Base-by-base conservation (phyloP, 1,140 invertebrate species). In the Manduca sexta region DNA sequence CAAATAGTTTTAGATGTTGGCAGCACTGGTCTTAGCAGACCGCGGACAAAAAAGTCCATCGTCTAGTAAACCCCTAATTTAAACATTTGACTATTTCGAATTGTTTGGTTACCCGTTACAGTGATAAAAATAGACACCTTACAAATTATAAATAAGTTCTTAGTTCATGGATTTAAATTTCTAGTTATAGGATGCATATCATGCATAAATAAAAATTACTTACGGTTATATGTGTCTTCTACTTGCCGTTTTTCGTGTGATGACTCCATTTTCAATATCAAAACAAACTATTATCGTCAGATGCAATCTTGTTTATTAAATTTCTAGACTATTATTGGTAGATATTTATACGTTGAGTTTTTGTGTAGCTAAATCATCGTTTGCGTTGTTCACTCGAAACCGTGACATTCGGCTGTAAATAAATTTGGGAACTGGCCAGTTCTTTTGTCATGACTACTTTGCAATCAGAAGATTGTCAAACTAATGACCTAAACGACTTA, bases 381-480 rank as follows among this genome's bases (percentile, higher is more conserved):
- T 52, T 64, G 54, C 52, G 42, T 50, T 60, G 17, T 51, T 44
- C 29, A 40, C 51, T 65, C 60, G 48, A 43, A 68, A 56, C 54
- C 55, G 71, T 83, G 75, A 79, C 75, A 73, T 74, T 71, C 50
- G 60, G 54, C 74, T 73, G 74, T 69, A 81, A 80, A 81, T 79
- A 79, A 71, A 67, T 69, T 77, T 84, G 77, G 71, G 62, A 69
- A 84, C 59, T 62, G 64, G 80, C 76, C 80, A 84, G 77, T 81
- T 74, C 56, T 65, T 75, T 74, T 79, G 69, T 78, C 68, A 81
- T 80, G 77, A 69, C 68, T 74, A 67, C 63, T 64, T 61, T 71
- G 53, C 54, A 72, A 74, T 63, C 60, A 69, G 60, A 76, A 64
- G 64, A 69, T 65, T 76, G 74, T 78, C 70, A 74, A 64, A 70